Evolutionary conservation across 2,888 invertebrate species (phyloP), one percentile per base, ranked within the genome.

Genomic region (Acanthosepion esculentum): DNA sequence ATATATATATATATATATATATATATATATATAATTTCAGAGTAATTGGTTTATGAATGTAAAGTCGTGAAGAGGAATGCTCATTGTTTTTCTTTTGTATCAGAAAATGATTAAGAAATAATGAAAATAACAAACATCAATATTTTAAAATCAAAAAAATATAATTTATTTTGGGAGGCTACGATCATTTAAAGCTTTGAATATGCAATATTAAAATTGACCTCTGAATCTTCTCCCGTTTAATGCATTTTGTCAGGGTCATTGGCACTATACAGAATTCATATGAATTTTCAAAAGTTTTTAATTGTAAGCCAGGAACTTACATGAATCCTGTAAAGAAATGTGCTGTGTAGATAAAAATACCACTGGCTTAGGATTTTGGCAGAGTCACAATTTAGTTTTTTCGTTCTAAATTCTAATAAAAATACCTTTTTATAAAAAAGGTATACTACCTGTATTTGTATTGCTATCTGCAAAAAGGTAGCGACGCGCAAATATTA

Each of bases 201-300:
- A 41, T 2, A 41, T 41, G 41, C 41, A 41, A 41, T 41, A 50
- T 50, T 50, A 50, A 12, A 50, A 50, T 78, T 8, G 10, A 78
- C 33, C n/a, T 8, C 55, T n/a, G 26, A n/a, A n/a, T 55, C 10
- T 53, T 55, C 26, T 48, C 10, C 23, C 50, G 33, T 15, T 92
- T 53, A 64, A 53, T 23, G 23, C 96, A 91, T 48, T 10, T 50
- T 95, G 95, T 26, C 95, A 96, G 96, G 92, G 96, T 96, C 8
- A 95, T 96, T 94, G 96, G 96, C 64, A 95, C 96, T 55, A 94
- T 96, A n/a, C 95, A 95, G 23, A 96, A 96, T 93, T 95, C 95
- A 48, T 94, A 95, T 8, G 95, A 95, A n/a, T 96, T 96, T 91
- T 94, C 95, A 48, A 92, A 95, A 93, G 96, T 95, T 0, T 96